Conservation (phyloP, 2,888 invertebrate species). For the Leptothorax acervorum region DNA sequence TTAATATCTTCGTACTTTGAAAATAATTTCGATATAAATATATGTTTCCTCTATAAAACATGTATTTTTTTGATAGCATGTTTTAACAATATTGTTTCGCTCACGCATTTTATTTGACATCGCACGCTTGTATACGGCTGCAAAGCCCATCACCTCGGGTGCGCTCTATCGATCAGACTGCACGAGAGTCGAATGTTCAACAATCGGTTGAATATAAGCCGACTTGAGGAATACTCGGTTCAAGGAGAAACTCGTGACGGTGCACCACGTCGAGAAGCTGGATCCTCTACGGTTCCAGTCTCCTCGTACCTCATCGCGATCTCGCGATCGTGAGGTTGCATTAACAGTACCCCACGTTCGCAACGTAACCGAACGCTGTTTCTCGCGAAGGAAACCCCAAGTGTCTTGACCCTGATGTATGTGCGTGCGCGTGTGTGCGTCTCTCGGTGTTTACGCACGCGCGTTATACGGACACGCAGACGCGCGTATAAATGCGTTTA, state of each 20-base stretch:
- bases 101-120: slow-evolving; percentile 1
- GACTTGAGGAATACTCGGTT: slow-evolving; percentile 52
- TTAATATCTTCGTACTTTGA: not conserved
- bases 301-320: slow-evolving; percentile 73
- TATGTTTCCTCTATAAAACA: not conserved
- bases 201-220: slow-evolving; percentile 57
- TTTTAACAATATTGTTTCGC: not conserved
- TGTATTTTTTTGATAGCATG: not conserved
- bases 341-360: slow-evolving; percentile 74
- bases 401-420: slow-evolving; percentile 66
- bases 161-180: slow-evolving; percentile 42
- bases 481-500: slow-evolving; percentile 25
- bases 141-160: slow-evolving; percentile 8
- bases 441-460: slow-evolving; percentile 10
- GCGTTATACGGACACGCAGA: not conserved
- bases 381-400: slow-evolving; percentile 58
- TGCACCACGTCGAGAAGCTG: slow-evolving; percentile 61
- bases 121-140: slow-evolving; percentile 24
- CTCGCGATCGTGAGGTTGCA: slow-evolving; percentile 78
- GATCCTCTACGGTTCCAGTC: slow-evolving; percentile 60
- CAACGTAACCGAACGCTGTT: slow-evolving; percentile 58
- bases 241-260: slow-evolving; percentile 72
- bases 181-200: slow-evolving; percentile 58
- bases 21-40: not conserved
- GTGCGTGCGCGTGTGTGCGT: slow-evolving; percentile 35